Percentiles rank a stretch among this genome's conserved stretches.
These are phyloP conservation scores for Alcedo atthis DNA, from an alignment of 2,797 vertebrate species.

Conservation along the genomic window DNA sequence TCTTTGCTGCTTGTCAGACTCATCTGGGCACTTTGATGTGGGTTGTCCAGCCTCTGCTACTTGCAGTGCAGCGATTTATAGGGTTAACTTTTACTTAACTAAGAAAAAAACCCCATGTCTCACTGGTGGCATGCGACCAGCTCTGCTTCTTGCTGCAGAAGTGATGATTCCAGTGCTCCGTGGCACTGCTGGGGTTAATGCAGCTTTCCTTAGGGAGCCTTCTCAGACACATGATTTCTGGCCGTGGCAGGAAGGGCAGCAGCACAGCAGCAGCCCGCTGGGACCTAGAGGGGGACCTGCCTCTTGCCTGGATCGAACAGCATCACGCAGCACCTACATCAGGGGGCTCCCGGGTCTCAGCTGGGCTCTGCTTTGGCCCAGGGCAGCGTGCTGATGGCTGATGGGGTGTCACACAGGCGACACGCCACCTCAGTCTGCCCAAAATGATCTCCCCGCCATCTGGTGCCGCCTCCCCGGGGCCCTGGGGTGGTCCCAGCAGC, in stretches of 20 bases:
- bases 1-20: not conserved
- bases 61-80: not conserved
- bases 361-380: not conserved
- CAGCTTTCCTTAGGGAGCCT: not conserved
- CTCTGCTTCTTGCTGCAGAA: not conserved
- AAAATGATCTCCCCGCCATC: not conserved
- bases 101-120: fast-evolving
- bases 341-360: not conserved
- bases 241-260: constrained; percentile 37
- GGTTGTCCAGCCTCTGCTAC: not conserved
- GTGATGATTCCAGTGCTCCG: not conserved
- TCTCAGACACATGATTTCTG: not conserved
- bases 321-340: fast-evolving
- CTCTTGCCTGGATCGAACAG: not conserved
- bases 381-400: not conserved
- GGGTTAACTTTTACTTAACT: not conserved
- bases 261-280: not conserved
- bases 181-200: constrained; percentile 42
- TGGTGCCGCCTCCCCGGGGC: not conserved
- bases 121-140: fast-evolving
- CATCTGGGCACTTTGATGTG: not conserved
- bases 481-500: no score
- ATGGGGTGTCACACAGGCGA: not conserved
- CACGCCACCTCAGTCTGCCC: not conserved
- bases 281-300: fast-evolving